Percentiles rank a stretch among this genome's conserved stretches.
These are phyloP conservation scores for Zeugodacus cucurbitae DNA, from an alignment of 1,140 invertebrate genomes.

Conservation along the genomic window DNA sequence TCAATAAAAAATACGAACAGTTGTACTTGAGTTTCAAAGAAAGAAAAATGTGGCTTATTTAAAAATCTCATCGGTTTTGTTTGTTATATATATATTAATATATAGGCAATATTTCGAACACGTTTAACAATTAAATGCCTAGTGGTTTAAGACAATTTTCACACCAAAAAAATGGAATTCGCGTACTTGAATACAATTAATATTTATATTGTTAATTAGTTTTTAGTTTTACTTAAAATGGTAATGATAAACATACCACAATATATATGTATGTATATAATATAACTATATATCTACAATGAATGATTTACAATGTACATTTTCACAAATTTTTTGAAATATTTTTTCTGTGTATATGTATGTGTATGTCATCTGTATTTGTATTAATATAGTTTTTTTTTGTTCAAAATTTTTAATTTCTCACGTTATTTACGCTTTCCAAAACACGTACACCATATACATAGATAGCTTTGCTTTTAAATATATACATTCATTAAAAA, in stretches of 20 bases:
- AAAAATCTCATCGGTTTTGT: slow-evolving; percentile 8
- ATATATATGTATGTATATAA: background rate
- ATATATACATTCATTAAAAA: slow-evolving; percentile 9
- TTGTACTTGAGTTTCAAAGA: background rate
- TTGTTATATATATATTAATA: background rate
- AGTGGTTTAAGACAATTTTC: background rate
- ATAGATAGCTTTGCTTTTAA: background rate
- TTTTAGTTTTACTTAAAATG: slow-evolving; percentile 32
- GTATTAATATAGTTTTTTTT: background rate
- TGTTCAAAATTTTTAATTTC: background rate
- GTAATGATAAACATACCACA: slow-evolving; percentile 32
- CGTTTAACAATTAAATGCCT: slow-evolving; percentile 36
- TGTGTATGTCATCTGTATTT: background rate
- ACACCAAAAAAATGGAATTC: slow-evolving; percentile 35
- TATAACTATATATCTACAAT: slow-evolving; percentile 47
- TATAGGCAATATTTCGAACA: background rate
- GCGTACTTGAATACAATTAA: slow-evolving; percentile 20
- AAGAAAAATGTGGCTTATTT: background rate
- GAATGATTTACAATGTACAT: background rate
- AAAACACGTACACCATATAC: background rate
- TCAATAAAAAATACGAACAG: background rate
- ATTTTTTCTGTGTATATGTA: background rate
- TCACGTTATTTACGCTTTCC: background rate
- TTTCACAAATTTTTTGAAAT: background rate
- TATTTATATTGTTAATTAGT: background rate